Evolutionary conservation across 2,888 invertebrate species (phyloP), one percentile per base, ranked within the genome.

Genomic region (Lepidocyrtoides sp.): DNA sequence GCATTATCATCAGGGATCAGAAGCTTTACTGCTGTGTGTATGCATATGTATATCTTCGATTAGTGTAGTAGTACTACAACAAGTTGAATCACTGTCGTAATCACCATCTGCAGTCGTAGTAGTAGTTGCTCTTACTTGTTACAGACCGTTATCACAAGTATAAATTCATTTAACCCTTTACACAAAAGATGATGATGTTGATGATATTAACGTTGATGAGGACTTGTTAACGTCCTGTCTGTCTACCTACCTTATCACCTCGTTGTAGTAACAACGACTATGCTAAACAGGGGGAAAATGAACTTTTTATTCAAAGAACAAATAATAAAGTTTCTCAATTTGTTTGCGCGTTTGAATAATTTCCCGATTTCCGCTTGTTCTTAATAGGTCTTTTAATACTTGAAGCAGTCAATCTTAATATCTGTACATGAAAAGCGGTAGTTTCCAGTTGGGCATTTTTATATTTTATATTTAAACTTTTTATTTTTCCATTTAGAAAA

Each of bases 1-100:
- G 89, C 89, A 90, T 90, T 90, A 90, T 90, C 89, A 90, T 90
- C 84, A 84, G 89, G 84, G 82, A 89, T 89, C 89, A 89, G 89
- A 75, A 75, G 82, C 89, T 72, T 82, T 75, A 75, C 89, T 89
- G 89, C 75, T 89, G 89, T 83, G 83, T 89, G 63, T 54, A 41
- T 82, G 36, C 36, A 36, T 36, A 36, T 7, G 36, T 36, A 36
- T 36, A 36, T 36, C 3, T 88, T 81, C 82, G 89, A 89, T 89
- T 89, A 89, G 88, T 79, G 60, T 60, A 36, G 75, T 79, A 41
- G 41, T 69, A 75, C 57, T 75, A 81, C 57, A 77, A 66, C 69
- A 82, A 88, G 66, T 51, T 54, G 63, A 77, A 89, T 83, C 82
- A 83, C 60, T 63, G 36, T 57, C 60, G 44, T 83, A 69, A 41